Evolutionary conservation across 2,113 vertebrate species (phyloP), one percentile per base, ranked within the genome.

Genomic region (Phylloscopus trochiloides): DNA sequence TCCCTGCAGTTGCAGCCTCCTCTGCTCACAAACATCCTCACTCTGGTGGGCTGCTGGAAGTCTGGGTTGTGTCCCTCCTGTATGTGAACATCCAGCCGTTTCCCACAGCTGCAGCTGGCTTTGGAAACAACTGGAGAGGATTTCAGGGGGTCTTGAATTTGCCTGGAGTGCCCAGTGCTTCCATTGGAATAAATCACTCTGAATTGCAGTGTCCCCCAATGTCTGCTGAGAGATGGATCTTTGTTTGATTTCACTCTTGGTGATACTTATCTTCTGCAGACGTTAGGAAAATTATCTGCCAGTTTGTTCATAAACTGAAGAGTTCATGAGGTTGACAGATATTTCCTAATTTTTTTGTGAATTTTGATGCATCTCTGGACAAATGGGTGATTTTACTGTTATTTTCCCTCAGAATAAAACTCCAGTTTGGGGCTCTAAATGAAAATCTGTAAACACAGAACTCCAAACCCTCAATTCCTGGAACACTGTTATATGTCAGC

Each of bases 151-250:
- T 34, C 25, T 12, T 26, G 45, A 57, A 43, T 43, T 45, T 29
- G 17, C 17, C 47, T 31, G 17, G 29, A 58, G 38, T 28, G 25
- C 34, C 45, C 57, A 17, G n/a, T 25, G 59, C n/a, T 52, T 14
- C 14, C 3, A 1, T 1, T 42, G 76, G 28, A 45, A 45, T n/a
- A 38, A 86, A 58, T 40, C 32, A 6, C 54, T 55, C 47, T 48
- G 67, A 57, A 31, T 12, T n/a, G 0, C 3, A 3, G 31, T 43
- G 59, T 77, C 51, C 40, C 10, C 4, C 5, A 1, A 0, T 10
- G 26, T 19, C 59, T 88, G 47, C 63, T 77, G 76, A 76, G 52
- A 68, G 34, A 47, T 21, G 7, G 13, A 3, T 63, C 75, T 80
- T 48, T 24, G n/a, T 34, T 81, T 67, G n/a, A 54, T 75, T 72